Evolutionary conservation across 2,797 vertebrate species (phyloP).

Genomic region (Astyanax mexicanus): DNA sequence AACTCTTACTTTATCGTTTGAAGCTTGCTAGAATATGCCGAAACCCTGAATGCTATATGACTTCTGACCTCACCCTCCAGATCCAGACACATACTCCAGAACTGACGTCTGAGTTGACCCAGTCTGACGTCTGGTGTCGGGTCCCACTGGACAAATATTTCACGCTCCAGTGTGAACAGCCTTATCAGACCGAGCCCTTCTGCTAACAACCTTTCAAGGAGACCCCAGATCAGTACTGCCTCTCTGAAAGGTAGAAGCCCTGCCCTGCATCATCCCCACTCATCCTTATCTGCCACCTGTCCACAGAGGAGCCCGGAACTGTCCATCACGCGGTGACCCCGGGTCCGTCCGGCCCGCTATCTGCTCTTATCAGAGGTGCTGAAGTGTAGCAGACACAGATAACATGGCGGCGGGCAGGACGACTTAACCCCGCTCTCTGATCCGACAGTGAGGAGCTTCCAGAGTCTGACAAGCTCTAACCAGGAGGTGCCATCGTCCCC

Average conservation of each 20-base stretch:
- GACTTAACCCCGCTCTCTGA: slow-evolving; percentile 33
- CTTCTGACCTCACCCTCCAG: no score
- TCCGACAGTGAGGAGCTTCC: slow-evolving; percentile 23
- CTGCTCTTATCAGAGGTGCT: slow-evolving; percentile 41
- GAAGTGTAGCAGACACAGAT: slow-evolving; percentile 47
- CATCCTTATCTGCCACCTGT: slow-evolving; percentile 37
- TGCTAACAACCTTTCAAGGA: neutral
- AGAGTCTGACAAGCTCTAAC: slow-evolving; percentile 14
- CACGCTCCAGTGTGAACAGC: neutral
- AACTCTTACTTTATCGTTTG: no score
- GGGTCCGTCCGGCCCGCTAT: slow-evolving; percentile 18
- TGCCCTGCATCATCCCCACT: neutral
- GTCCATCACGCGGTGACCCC: slow-evolving; percentile 42
- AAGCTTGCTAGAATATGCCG: no score
- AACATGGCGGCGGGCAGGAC: slow-evolving; percentile 30
- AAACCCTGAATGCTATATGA: neutral
- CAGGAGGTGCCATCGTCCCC: neutral
- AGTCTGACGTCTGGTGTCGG: neutral
- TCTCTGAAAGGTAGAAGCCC: neutral
- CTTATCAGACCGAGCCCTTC: neutral
- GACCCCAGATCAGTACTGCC: neutral
- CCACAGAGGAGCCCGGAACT: slow-evolving; percentile 24
- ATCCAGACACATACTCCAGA: neutral
- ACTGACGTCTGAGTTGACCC: neutral
- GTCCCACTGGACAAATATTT: neutral